These are phyloP conservation scores for Metalampra italica DNA, from an alignment of 2,888 invertebrate species.

Conservation along the genomic window DNA sequence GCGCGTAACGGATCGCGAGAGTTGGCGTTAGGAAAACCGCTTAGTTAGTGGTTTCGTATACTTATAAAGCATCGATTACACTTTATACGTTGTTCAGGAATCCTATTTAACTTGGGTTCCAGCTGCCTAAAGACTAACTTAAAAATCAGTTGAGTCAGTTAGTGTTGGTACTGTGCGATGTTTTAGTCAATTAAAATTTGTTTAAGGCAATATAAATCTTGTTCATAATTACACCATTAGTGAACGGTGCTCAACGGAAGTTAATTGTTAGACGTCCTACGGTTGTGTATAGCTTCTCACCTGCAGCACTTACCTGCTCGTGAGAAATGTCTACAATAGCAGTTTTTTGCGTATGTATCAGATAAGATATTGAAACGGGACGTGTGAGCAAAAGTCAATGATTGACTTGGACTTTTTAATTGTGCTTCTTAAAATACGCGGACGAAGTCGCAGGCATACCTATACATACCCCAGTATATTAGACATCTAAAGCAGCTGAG, in stretches of 20 bases:
- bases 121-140: background rate
- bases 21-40: background rate
- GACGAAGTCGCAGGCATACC: too few species aligned
- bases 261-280: slow-evolving; percentile 54
- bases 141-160: background rate
- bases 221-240: slow-evolving; percentile 53
- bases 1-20: background rate
- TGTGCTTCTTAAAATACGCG: too few species aligned
- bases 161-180: background rate
- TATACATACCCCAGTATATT: too few species aligned
- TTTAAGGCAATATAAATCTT: slow-evolving; percentile 25
- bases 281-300: slow-evolving; percentile 57
- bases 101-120: too few species aligned
- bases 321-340: slow-evolving; percentile 49
- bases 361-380: slow-evolving; percentile 45
- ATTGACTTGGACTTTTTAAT: too few species aligned
- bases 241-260: slow-evolving; percentile 57
- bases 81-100: too few species aligned
- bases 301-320: slow-evolving; percentile 35
- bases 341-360: slow-evolving; percentile 49
- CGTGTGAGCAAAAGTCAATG: slow-evolving; percentile 28
- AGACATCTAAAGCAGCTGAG: too few species aligned
- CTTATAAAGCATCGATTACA: too few species aligned
- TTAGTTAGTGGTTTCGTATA: background rate
- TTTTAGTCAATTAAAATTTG: background rate